Evolutionary conservation across 2,797 vertebrate genomes (phyloP).

Genomic region (Mormyrops attenuatus): DNA sequence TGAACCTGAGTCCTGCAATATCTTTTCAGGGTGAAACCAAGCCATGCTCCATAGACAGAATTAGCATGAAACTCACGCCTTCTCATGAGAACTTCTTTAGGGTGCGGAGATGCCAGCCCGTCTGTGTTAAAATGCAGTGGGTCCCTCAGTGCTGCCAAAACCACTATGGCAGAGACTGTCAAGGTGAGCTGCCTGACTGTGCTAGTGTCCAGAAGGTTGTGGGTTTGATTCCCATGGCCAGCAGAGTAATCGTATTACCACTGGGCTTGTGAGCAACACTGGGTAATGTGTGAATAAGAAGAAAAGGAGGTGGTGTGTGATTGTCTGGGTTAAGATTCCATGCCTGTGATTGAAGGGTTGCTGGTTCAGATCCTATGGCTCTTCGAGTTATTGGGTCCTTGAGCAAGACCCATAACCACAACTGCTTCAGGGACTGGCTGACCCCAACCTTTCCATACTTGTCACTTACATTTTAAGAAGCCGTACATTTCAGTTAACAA

Average conservation of each 20-base stretch:
- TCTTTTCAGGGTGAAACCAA: not conserved
- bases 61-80: not conserved
- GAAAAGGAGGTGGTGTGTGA: not conserved
- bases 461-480: not conserved
- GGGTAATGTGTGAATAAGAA: not conserved
- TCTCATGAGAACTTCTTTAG: not conserved
- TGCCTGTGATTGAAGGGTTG: not conserved
- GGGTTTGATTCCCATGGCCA: not conserved
- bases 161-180: slow-evolving; percentile 79
- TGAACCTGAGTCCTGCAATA: not conserved
- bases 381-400: not conserved
- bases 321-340: not conserved
- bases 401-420: not conserved
- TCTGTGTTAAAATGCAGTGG: slow-evolving; percentile 65
- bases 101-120: not conserved
- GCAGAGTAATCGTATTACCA: not conserved
- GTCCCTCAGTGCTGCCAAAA: slow-evolving; percentile 75
- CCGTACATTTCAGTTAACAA: not conserved
- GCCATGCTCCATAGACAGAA: not conserved
- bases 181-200: slow-evolving; percentile 58
- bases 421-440: not conserved
- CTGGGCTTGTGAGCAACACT: not conserved
- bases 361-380: not conserved
- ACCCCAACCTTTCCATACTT: not conserved
- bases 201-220: not conserved